Evolutionary conservation across 2,113 vertebrate species (phyloP), one percentile per base, ranked within the genome.

Genomic region (Psophia crepitans): DNA sequence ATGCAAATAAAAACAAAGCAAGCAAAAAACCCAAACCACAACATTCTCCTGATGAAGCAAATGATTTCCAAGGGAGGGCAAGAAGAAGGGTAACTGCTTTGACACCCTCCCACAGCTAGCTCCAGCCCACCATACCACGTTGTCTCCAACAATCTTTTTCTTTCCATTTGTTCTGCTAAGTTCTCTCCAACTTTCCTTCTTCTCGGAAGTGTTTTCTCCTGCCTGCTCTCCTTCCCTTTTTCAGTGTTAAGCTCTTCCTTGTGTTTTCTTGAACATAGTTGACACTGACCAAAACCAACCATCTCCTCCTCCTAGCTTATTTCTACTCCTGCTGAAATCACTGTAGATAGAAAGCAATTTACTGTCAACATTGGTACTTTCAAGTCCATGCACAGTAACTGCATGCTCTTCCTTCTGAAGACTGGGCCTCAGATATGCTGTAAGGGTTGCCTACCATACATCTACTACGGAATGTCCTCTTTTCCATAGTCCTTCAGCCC

Each of bases 51-150:
- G 20, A 37, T 20, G 37, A 90, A 53, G 30, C n/a, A 35, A 78
- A 89, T 14, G 4, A 61, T 82, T 91, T 91, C 32, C 22, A 27
- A 16, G 4, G 8, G 12, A 44, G 7, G 14, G 35, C 63, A 61
- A 51, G 23, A 82, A 26, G n/a, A 90, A 66, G 6, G 28, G 28
- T 28, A 90, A 63, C 15, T 89, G n/a, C 64, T 74, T 13, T 32
- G 7, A 87, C 14, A 39, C 32, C 13, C n/a, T 91, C 26, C 32
- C 46, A 58, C 32, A 64, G 74, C 35, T 79, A 61, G 35, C 58
- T 89, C 49, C 76, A 89, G 51, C 28, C 58, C 64, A 80, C 28
- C 2, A 0, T 13, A 41, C 37, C 51, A 74, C 0, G 0, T 27
- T 27, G 14, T 37, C 22, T 69, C 57, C 3, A 8, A n/a, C n/a